phyloP scores from a whole-genome alignment of 2,888 invertebrate species.

The Cloeon dipterum region DNA sequence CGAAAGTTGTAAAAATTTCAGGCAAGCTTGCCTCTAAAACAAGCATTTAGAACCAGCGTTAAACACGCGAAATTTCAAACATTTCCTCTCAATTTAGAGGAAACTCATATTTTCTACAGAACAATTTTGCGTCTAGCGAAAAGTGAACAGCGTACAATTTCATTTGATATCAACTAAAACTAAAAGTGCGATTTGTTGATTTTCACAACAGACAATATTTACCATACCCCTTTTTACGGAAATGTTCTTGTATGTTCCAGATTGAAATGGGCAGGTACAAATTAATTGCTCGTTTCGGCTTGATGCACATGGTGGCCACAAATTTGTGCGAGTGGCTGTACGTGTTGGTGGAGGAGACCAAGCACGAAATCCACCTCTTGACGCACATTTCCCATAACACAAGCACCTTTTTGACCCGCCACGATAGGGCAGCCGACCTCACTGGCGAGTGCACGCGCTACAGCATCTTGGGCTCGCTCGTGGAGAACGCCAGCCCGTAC shows the following conservation, averaged over 20 bases:
- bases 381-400: constrained; percentile 17
- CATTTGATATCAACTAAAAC: background rate
- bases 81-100: too few species aligned
- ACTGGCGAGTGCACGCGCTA: constrained; percentile 13
- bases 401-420: background rate
- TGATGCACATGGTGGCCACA: constrained; percentile 87
- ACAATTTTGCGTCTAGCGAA: too few species aligned
- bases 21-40: too few species aligned
- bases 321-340: constrained; percentile 85
- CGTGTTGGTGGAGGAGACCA: constrained; percentile 68
- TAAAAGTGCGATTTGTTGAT: background rate
- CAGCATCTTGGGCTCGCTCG: constrained; percentile 31
- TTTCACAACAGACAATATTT: too few species aligned
- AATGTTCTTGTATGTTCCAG: constrained; percentile 11
- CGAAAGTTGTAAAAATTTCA: too few species aligned
- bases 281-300: constrained; percentile 60
- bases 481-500: constrained; percentile 50
- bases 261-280: constrained; percentile 39
- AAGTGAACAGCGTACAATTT: too few species aligned
- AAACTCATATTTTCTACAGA: too few species aligned
- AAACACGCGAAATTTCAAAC: too few species aligned
- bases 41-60: too few species aligned
- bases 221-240: background rate
- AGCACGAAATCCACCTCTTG: constrained; percentile 61
- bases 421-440: background rate